Evolutionary conservation across 2,797 vertebrate genomes (phyloP).

Genomic region (Cichlasoma orientale): DNA sequence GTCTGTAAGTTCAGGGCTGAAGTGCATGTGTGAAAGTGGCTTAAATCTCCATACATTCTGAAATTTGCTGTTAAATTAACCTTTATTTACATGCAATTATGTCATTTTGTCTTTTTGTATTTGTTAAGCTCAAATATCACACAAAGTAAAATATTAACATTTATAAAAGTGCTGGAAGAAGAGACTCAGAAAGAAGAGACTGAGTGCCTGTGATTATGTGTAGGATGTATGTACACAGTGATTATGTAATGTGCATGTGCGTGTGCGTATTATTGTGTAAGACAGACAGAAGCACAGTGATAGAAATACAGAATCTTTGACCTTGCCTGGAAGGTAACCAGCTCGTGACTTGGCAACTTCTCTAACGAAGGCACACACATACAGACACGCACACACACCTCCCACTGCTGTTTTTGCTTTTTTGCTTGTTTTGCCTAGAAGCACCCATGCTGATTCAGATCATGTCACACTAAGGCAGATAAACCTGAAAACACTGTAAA

Average conservation of each 20-base stretch:
- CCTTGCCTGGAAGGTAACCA: conserved; percentile 59
- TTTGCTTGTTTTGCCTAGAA: not conserved
- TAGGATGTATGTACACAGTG: conserved; percentile 8
- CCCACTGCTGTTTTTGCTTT: too few relatives aligned
- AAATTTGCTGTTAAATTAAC: not conserved
- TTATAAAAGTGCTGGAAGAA: not conserved
- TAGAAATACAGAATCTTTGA: conserved; percentile 22
- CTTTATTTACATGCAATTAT: not conserved
- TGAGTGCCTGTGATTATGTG: conserved; percentile 2
- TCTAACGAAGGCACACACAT: not conserved
- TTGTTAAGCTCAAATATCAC: not conserved
- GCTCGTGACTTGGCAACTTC: conserved; percentile 60
- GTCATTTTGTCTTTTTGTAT: not conserved
- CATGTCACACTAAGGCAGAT: not conserved
- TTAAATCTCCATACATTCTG: not conserved
- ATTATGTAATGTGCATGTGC: conserved; percentile 29
- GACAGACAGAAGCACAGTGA: not conserved
- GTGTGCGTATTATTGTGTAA: conserved; percentile 13
- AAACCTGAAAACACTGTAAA: not conserved
- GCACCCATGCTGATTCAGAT: conserved; percentile 7
- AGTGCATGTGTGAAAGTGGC: not conserved
- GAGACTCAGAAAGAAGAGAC: not conserved
- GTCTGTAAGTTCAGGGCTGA: not conserved
- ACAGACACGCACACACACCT: not conserved
- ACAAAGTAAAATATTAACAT: not conserved